A percentile compares a stretch with the other conserved stretches of the same genome.
Evolutionary conservation across 2,113 vertebrate species (phyloP).

Genomic region (Epinephelus cyanopodus): DNA sequence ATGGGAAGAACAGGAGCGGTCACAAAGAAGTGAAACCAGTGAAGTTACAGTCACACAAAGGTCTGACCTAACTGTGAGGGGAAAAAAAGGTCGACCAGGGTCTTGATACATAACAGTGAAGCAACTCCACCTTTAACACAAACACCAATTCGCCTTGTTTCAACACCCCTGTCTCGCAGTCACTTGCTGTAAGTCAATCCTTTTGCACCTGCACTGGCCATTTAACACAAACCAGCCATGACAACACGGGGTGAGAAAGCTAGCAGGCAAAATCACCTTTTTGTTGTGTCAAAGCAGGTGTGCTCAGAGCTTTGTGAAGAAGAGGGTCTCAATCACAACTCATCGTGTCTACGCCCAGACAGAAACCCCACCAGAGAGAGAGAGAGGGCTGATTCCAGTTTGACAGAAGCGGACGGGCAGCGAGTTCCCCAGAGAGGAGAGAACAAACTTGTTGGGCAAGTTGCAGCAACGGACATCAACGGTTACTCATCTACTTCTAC

Average conservation of each 20-base stretch:
- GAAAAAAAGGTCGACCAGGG: not conserved
- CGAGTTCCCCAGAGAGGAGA: conserved; percentile 19
- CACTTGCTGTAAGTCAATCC: conserved; percentile 50
- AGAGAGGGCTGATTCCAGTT: conserved; percentile 11
- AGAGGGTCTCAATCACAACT: conserved; percentile 67
- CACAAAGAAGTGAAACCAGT: conserved; percentile 18
- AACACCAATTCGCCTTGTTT: conserved; percentile 28
- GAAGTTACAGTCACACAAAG: not conserved
- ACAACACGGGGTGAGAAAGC: conserved; percentile 57
- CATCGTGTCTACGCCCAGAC: conserved; percentile 54
- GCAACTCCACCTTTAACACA: conserved; percentile 35
- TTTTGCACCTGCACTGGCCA: not conserved
- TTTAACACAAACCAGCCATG: conserved; percentile 62
- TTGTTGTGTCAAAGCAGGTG: conserved; percentile 66
- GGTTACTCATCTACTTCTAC: conserved; percentile 14
- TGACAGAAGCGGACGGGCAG: conserved; percentile 16
- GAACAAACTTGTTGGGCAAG: conserved; percentile 52
- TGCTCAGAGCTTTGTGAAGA: conserved; percentile 45
- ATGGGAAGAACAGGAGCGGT: not conserved
- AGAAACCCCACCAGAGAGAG: not conserved
- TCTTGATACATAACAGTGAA: conserved; percentile 16
- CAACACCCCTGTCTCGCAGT: conserved; percentile 27
- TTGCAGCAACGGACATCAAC: conserved; percentile 49
- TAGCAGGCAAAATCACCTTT: conserved; percentile 68
- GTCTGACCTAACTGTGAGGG: not conserved